Conservation (phyloP, 2,113 vertebrate species). For the Myiopsitta monachus region DNA sequence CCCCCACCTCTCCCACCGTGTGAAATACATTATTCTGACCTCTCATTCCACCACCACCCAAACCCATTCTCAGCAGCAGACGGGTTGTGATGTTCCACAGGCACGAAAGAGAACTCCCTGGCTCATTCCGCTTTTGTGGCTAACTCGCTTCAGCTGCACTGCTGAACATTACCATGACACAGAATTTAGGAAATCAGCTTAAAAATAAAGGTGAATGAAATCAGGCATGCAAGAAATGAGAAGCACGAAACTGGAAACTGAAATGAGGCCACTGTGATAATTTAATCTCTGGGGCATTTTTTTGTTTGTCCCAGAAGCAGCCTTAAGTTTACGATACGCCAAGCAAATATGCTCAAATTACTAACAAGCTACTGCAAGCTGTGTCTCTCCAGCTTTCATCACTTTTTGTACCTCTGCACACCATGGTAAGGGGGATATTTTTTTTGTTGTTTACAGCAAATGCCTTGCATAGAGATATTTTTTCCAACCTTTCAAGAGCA, state of each 20-base stretch:
- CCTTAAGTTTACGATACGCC: not conserved
- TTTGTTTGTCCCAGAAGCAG: not conserved
- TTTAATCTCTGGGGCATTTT: not conserved
- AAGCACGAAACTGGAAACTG: not conserved
- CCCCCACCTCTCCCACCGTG: not conserved
- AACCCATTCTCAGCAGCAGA: not conserved
- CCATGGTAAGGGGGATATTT: not conserved
- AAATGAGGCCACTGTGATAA: not conserved
- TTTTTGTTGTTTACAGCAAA: not conserved
- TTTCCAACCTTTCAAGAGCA: not conserved
- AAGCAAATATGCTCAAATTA: not conserved
- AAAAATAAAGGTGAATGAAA: not conserved
- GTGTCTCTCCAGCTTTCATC: not conserved
- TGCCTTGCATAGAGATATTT: not conserved
- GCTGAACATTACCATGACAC: not conserved
- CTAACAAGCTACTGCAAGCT: not conserved
- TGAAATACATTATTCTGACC: not conserved
- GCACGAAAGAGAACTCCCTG: fast-evolving
- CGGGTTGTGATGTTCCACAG: not conserved
- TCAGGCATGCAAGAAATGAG: slow-evolving; percentile 2
- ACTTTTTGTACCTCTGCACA: not conserved
- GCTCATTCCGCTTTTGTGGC: fast-evolving
- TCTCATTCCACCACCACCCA: not conserved
- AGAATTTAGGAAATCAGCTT: not conserved
- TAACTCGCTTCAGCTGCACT: not conserved